Conservation (phyloP, 1,140 invertebrate species). For the Conus betulinus region DNA sequence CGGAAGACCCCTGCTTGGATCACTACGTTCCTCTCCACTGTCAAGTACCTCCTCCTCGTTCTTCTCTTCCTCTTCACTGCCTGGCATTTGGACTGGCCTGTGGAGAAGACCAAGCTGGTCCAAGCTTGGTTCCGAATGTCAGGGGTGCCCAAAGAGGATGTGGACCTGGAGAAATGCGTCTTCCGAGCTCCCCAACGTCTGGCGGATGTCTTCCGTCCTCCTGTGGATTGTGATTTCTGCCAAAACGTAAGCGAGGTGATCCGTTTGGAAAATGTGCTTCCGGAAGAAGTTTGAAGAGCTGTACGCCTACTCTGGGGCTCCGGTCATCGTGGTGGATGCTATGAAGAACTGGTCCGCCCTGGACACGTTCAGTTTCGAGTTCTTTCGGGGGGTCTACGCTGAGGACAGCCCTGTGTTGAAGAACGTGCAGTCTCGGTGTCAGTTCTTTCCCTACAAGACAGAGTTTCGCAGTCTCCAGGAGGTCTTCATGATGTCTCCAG, state of each 20-base stretch:
- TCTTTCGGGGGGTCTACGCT: conserved; percentile 88
- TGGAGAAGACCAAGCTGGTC: conserved; percentile 51
- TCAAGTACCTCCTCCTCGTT: conserved; percentile 37
- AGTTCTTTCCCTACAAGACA: conserved; percentile 95
- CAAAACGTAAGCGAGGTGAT: conserved; percentile 80
- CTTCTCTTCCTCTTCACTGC: conserved; percentile 38
- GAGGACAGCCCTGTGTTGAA: conserved; percentile 62
- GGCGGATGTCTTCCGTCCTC: conserved; percentile 83
- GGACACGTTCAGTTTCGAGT: conserved; percentile 85
- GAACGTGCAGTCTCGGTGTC: conserved; percentile 79
- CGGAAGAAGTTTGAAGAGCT: conserved; percentile 79
- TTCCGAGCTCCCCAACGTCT: conserved; percentile 79
- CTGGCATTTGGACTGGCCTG: conserved; percentile 62
- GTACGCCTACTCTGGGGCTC: conserved; percentile 85
- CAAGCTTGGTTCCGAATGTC: conserved; percentile 47
- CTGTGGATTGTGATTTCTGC: conserved; percentile 88
- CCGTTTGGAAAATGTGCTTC: conserved; percentile 76
- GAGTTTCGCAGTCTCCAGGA: conserved; percentile 86
- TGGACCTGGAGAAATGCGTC: conserved; percentile 63
- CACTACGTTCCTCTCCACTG: background rate
- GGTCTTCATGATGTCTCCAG: conserved; percentile 83
- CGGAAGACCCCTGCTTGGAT: conserved; percentile 36
- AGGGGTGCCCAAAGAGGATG: conserved; percentile 39
- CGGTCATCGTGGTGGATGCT: conserved; percentile 89
- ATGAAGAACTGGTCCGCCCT: conserved; percentile 87